Base-by-base conservation (phyloP, 2,888 invertebrate genomes). In the Monoplex corrugatus region DNA sequence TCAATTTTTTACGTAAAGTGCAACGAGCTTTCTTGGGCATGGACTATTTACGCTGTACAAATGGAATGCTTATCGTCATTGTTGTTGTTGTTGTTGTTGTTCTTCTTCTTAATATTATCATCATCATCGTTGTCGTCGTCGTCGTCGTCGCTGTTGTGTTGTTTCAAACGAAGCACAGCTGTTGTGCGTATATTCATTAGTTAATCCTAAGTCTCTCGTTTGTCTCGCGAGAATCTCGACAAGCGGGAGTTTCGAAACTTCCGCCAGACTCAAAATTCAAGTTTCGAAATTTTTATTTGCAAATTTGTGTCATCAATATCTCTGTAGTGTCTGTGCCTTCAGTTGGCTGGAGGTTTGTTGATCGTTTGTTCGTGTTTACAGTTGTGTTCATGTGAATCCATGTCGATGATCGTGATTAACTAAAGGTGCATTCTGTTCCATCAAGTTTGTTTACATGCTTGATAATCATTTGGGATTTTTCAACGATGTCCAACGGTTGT, bases 161-260 rank as follows among this genome's bases (percentile, higher is more conserved):
- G 68, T 6, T 6, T 5, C 19, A 68, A 28, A 68, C 5, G 10
- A 32, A 32, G 63, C 35, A 0, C 68, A 80, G 19, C 19, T 43
- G 40, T 40, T 5, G 19, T 43, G 16, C 28, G 28, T 80, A 43
- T 23, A 43, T 40, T 6, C 35, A 0, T 38, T n/a, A n/a, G n/a
- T n/a, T n/a, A n/a, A n/a, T n/a, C n/a, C n/a, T n/a, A n/a, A n/a
- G 13, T 8, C 13, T 32, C 38, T 35, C 75, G 10, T 16, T 75
- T 8, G n/a, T 32, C 38, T 75, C 13, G 5, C 43, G 80, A 80
- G 80, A 80, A 80, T 80, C 80, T 80, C 80, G 80, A 43, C 80
- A 80, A 80, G 80, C 80, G 80, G 80, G 80, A 80, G 23, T 80
- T 80, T 80, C 80, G 32, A 80, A 80, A 80, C 80, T 43, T 80